Conservation (phyloP, 2,797 vertebrate genomes). For the Meriones psammophilus region DNA sequence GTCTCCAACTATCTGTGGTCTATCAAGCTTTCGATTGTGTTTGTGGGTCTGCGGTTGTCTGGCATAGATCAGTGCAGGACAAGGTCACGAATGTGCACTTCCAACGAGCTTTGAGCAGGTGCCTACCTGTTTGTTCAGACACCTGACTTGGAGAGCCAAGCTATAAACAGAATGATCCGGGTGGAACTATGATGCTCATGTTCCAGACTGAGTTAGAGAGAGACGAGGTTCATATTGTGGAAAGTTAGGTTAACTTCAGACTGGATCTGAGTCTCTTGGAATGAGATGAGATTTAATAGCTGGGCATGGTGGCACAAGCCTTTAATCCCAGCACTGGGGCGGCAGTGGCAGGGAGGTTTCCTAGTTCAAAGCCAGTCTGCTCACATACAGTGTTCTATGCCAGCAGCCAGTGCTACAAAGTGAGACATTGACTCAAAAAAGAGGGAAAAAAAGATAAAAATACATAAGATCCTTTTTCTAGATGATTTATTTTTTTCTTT, state of each 20-base stretch:
- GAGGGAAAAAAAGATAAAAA: not conserved
- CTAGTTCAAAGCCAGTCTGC: not conserved
- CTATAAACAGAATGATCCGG: not conserved
- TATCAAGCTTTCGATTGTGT: not conserved
- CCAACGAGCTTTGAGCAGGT: not conserved
- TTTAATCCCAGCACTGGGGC: not conserved
- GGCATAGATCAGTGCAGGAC: not conserved
- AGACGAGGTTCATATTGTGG: not conserved
- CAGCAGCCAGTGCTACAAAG: not conserved
- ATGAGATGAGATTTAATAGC: not conserved
- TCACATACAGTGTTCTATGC: not conserved
- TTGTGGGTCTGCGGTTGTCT: not conserved
- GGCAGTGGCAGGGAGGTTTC: not conserved
- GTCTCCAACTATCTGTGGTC: not conserved
- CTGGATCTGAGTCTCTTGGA: not conserved
- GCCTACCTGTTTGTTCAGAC: not conserved
- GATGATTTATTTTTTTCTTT: not conserved
- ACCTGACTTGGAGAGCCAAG: not conserved
- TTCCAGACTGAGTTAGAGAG: not conserved
- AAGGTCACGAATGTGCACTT: not conserved
- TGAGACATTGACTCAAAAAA: not conserved
- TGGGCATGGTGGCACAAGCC: not conserved
- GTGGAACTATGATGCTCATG: not conserved
- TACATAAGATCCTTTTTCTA: not conserved
- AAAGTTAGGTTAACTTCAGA: not conserved